Percentiles rank a stretch among this genome's conserved stretches.
Conservation (phyloP, 2,797 vertebrate species). For the Sebastes ruberrimus region DNA sequence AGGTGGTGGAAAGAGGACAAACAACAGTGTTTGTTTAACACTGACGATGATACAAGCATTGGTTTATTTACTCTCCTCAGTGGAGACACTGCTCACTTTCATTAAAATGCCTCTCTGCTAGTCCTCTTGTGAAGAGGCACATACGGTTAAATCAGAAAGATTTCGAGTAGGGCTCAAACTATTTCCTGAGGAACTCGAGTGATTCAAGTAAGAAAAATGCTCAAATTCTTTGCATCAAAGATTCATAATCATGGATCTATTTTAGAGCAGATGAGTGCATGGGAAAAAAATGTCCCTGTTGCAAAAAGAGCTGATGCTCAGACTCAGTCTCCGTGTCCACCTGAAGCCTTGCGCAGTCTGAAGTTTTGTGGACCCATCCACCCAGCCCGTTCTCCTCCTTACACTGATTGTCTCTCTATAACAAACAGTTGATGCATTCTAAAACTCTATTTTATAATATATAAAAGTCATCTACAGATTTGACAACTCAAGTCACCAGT, state of each 20-base stretch:
- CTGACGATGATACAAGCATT: neutral
- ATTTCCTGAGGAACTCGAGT: neutral
- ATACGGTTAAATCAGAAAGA: neutral
- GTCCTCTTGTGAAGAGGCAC: neutral
- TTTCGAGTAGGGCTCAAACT: neutral
- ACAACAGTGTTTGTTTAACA: neutral
- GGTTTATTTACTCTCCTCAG: neutral
- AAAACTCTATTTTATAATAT: neutral
- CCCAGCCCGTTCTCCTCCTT: neutral
- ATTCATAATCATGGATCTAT: neutral
- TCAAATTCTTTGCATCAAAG: neutral
- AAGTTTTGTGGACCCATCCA: neutral
- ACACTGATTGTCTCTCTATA: neutral
- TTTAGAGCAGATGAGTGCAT: neutral
- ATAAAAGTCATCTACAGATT: neutral
- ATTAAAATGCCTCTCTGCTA: neutral
- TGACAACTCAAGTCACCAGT: neutral
- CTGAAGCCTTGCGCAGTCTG: neutral
- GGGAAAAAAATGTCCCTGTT: neutral
- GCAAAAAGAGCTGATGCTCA: neutral
- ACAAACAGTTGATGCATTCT: neutral
- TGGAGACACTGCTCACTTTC: neutral
- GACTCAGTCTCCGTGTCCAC: neutral
- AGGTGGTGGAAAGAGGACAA: neutral
- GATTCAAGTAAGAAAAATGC: neutral